Evolutionary conservation across 2,113 vertebrate genomes (phyloP), one percentile per base, ranked within the genome.

Genomic region (Strix aluco): DNA sequence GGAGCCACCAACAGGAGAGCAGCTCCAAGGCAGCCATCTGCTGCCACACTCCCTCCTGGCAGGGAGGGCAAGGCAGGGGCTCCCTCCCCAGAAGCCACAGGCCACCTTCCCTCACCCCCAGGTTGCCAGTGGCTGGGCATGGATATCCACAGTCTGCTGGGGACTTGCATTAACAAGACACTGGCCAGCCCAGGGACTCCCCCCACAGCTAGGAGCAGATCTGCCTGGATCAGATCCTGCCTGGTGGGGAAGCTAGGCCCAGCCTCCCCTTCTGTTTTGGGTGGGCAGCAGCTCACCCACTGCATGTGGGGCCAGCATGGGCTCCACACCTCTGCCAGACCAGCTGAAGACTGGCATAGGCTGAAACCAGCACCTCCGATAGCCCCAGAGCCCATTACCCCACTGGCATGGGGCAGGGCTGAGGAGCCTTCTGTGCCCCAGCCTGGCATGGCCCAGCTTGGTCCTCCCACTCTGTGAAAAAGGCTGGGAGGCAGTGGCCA

Each of bases 1-100:
- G 96, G 69, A 94, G 70, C 86, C 93, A 93, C 44, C 7, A 3
- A 77, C 21, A 72, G 81, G 52, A 90, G 36, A 92, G 26, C 23
- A 5, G 86, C 86, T 95, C 70, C 36, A 11, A 73, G 83, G 63
- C 94, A 96, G 90, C 94, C 92, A 96, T 79, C 94, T 95, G 92
- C 90, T 91, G 67, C 71, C 3, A 1, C 1, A 2, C 73, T 81
- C n/a, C n/a, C 47, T 81, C 42, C 65, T 0, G 0, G 63, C 42
- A 85, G 46, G 40, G 46, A 66, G 30, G 49, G 77, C 29, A 67
- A 86, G 22, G 66, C 75, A 75, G 67, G 18, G 15, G 29, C 86
- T 81, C 57, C 40, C 27, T 66, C 22, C 47, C 19, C 44, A 49
- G 54, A 16, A 91, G 70, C 65, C 62, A 72, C 18, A 62, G 57